Evolutionary conservation across 2,113 vertebrate species (phyloP).

Genomic region (cattle (Bos taurus)): ARS-UCD2.0 NC_037334.1:52526001-52526500

Average conservation of each 20-base stretch:
- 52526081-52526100: background rate
- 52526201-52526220: background rate
- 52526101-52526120: background rate
- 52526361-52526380: background rate
- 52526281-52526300: background rate
- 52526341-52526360: background rate
- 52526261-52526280: background rate
- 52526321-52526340: background rate
- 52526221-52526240: background rate
- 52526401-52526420: background rate
- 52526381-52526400: background rate
- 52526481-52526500: background rate
- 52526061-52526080: background rate
- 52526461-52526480: background rate
- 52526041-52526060: background rate
- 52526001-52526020: background rate
- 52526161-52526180: background rate
- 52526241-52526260: background rate
- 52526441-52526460: background rate
- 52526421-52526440: background rate
- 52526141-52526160: background rate
- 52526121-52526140: background rate
- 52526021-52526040: background rate
- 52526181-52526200: background rate
- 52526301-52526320: constrained; percentile 23